Conservation (phyloP, 2,797 vertebrate genomes). For the Aulostomus chinensis region DNA sequence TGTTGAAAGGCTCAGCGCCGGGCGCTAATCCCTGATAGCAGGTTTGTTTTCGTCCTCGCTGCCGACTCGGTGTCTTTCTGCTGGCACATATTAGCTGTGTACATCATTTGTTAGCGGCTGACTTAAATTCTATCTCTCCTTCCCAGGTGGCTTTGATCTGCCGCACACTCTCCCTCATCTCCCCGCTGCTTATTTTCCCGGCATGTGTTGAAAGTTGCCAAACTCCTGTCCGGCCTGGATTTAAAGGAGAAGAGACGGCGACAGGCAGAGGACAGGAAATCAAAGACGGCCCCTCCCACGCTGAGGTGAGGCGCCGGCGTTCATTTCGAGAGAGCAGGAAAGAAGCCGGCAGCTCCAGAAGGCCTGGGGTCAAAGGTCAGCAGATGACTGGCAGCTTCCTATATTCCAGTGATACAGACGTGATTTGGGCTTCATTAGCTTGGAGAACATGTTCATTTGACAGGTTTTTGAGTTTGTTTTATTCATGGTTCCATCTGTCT, state of each 20-base stretch:
- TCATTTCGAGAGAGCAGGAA: slow-evolving; percentile 8
- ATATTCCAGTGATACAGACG: too few species aligned
- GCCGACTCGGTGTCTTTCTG: slow-evolving; percentile 46
- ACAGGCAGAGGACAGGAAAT: slow-evolving; percentile 48
- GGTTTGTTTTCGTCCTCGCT: slow-evolving; percentile 52
- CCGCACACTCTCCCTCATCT: slow-evolving; percentile 41
- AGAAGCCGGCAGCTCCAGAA: too few species aligned
- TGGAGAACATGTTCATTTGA: too few species aligned
- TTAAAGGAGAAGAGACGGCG: slow-evolving; percentile 43
- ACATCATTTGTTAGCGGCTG: slow-evolving; percentile 71
- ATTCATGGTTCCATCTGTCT: too few species aligned
- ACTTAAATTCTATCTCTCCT: slow-evolving; percentile 73
- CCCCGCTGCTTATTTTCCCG: slow-evolving; percentile 14
- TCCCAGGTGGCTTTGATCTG: slow-evolving; percentile 74
- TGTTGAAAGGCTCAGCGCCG: slow-evolving; percentile 54
- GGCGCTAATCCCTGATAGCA: slow-evolving; percentile 70
- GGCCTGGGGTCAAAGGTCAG: too few species aligned
- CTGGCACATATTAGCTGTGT: slow-evolving; percentile 56
- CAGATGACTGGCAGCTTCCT: too few species aligned
- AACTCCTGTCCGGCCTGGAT: slow-evolving; percentile 51
- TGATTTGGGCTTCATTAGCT: too few species aligned
- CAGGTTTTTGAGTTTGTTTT: too few species aligned
- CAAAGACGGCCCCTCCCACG: slow-evolving; percentile 35
- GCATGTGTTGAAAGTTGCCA: slow-evolving; percentile 59
- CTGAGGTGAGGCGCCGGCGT: neutral